phyloP scores from a whole-genome alignment of 2,797 vertebrate species.

The Danio albolineatus region DNA sequence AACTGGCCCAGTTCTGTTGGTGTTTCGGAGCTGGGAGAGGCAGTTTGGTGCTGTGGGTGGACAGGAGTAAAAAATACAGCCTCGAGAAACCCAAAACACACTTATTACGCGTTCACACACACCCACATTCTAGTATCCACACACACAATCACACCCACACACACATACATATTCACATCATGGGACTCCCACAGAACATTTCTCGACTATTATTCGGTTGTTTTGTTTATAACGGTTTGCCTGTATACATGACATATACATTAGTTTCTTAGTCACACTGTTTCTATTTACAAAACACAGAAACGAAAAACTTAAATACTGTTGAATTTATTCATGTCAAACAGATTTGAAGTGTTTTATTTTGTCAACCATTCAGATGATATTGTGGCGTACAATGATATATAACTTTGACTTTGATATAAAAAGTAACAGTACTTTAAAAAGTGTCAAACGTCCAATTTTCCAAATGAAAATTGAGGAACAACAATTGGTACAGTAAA shows the following conservation, averaged over 20 bases:
- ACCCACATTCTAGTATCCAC: neutral
- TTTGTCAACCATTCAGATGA: neutral
- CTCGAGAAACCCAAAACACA: slow-evolving; percentile 36
- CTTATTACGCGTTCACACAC: slow-evolving; percentile 33
- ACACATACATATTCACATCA: neutral
- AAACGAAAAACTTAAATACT: neutral
- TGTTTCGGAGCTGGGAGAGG: neutral
- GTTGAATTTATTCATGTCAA: neutral
- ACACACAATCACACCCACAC: neutral
- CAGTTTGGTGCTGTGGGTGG: slow-evolving; percentile 24
- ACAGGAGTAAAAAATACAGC: slow-evolving; percentile 34
- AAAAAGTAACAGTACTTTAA: neutral
- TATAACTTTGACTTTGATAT: neutral
- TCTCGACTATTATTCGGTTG: neutral
- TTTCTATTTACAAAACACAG: neutral
- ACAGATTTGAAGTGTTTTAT: neutral
- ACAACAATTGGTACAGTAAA: neutral
- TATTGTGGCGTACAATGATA: neutral
- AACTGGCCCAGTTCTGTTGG: slow-evolving; percentile 14
- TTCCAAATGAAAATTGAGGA: neutral
- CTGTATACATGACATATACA: too few species aligned
- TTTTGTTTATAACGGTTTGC: neutral
- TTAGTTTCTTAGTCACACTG: neutral
- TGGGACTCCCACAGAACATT: neutral
- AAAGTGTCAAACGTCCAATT: neutral